Conservation (phyloP, 2,113 vertebrate genomes). For the Chelonoidis abingdonii region DNA sequence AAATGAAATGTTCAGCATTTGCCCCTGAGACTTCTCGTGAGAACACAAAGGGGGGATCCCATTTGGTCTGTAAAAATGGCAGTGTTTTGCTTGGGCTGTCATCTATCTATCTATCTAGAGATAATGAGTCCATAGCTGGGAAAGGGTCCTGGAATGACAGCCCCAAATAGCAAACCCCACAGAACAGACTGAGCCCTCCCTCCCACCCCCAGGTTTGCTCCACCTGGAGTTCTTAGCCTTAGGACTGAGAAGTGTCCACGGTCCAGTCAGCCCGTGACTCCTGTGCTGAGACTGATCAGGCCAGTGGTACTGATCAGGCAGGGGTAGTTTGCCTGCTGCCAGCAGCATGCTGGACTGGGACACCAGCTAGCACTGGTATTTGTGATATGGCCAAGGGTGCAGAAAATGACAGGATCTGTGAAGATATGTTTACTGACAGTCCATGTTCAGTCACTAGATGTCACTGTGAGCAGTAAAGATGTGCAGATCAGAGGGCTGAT, state of each 20-base stretch:
- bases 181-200: no score
- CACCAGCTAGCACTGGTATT: no score
- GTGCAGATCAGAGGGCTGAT: accelerated
- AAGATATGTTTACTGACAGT: background rate
- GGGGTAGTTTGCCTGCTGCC: no score
- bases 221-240: background rate
- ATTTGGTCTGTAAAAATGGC: background rate
- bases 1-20: background rate
- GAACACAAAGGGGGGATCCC: background rate
- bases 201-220: no score
- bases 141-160: accelerated
- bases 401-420: background rate
- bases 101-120: no score
- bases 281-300: background rate
- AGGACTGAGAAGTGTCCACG: background rate
- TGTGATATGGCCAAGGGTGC: no score
- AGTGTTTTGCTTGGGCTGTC: no score
- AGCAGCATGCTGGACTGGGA: no score
- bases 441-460: background rate
- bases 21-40: accelerated
- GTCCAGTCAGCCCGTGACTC: background rate
- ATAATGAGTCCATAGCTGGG: background rate
- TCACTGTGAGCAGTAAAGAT: accelerated
- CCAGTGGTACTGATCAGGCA: background rate
- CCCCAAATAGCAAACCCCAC: accelerated